Evolutionary conservation across 2,888 invertebrate species (phyloP).

Genomic region (Erebia palarica): DNA sequence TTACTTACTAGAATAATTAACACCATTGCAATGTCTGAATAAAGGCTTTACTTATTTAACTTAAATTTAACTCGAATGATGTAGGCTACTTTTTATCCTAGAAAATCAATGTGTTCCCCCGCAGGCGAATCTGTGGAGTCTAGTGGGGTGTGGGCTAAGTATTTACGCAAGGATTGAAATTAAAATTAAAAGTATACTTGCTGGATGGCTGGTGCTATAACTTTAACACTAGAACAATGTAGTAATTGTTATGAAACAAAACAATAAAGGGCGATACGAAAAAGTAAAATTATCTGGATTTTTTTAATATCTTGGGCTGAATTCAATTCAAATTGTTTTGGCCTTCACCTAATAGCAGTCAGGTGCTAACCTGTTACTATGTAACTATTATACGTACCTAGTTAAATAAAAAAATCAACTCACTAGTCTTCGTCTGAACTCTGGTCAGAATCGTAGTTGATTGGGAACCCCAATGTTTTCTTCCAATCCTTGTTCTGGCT

Average conservation of each 20-base stretch:
- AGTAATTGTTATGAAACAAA: not conserved
- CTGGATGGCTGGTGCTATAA: too few relatives aligned
- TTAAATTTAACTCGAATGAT: too few relatives aligned
- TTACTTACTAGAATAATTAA: too few relatives aligned
- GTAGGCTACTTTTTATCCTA: too few relatives aligned
- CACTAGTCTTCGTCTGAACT: slow-evolving; percentile 78
- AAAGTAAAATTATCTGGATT: not conserved
- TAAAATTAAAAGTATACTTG: too few relatives aligned
- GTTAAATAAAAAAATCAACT: slow-evolving; percentile 48
- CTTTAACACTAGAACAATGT: not conserved
- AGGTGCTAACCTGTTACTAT: slow-evolving; percentile 22
- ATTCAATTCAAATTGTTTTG: slow-evolving; percentile 23
- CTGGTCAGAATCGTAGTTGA: slow-evolving; percentile 75
- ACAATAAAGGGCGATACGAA: not conserved
- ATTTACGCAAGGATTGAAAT: too few relatives aligned
- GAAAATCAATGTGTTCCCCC: too few relatives aligned
- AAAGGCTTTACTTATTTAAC: too few relatives aligned
- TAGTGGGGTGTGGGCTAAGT: too few relatives aligned
- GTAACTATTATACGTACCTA: slow-evolving; percentile 21
- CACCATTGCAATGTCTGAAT: too few relatives aligned
- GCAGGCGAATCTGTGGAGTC: too few relatives aligned
- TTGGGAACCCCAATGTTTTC: slow-evolving; percentile 72
- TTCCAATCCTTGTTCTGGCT: slow-evolving; percentile 76
- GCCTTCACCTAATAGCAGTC: slow-evolving; percentile 29
- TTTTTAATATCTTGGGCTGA: slow-evolving; percentile 5